Evolutionary conservation across 2,113 vertebrate genomes (phyloP), one percentile per base, ranked within the genome.

Genomic region (Rhipidura dahli): DNA sequence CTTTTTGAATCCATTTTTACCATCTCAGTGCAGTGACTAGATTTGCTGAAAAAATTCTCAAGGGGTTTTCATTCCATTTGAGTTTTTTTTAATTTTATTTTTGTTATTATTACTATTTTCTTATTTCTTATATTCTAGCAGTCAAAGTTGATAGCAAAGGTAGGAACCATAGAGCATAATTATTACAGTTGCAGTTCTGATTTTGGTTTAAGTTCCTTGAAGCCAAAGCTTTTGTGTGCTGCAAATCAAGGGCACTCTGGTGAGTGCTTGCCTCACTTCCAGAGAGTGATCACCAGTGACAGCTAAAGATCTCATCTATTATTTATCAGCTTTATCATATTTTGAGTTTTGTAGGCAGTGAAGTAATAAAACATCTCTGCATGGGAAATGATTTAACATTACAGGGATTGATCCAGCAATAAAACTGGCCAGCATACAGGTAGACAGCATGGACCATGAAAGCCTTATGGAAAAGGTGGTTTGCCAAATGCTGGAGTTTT

Each of bases 271-370:
- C 40, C 26, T 89, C 75, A 56, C 68, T 96, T 90, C 64, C 65
- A 64, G 81, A 77, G 35, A 44, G 13, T 0, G 10, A 78, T 70
- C 79, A 86, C 30, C 37, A 53, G 60, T 88, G 83, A 86, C 93
- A 90, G 68, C 37, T 86, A 33, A 72, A 90, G 79, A 90, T 81
- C 39, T 54, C 33, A 84, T 90, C 37, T 81, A 81, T 83, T 95
- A 86, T 92, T 90, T 92, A 71, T 68, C 79, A 90, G 24, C 20
- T 88, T 96, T 75, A 81, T 83, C 26, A 33, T 35, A 85, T 91
- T 95, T 73, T 88, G 64, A 37, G 47, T 83, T 94, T 91, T 93
- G 27, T 64, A 60, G 60, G 24, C 61, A 83, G 47, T 15, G 2
- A 57, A 94, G 70, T 77, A 93, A 76, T 85, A 87, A 89, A 95